Conservation (phyloP, 2,888 invertebrate species). For the Pycnomerus fuliginosus region DNA sequence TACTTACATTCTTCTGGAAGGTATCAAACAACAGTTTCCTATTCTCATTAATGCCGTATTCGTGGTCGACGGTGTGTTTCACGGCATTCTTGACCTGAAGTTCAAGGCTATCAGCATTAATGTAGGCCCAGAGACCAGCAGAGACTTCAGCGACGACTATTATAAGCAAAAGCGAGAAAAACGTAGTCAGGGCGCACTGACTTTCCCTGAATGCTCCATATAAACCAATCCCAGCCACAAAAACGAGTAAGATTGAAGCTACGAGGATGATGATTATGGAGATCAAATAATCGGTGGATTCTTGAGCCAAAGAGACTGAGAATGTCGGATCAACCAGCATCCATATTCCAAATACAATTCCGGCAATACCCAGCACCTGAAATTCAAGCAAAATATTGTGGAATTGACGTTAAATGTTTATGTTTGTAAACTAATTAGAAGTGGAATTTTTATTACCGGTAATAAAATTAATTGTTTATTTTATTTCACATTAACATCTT, state of each 20-base stretch:
- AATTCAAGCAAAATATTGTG: too few relatives aligned
- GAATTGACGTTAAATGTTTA: too few relatives aligned
- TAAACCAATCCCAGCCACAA: slow-evolving; percentile 80
- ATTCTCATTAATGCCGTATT: slow-evolving; percentile 58
- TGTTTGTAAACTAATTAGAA: too few relatives aligned
- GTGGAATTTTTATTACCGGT: too few relatives aligned
- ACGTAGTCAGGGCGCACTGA: slow-evolving; percentile 76
- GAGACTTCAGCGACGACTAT: slow-evolving; percentile 78
- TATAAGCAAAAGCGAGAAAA: slow-evolving; percentile 74
- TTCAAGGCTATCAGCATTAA: slow-evolving; percentile 67
- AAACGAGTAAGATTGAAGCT: slow-evolving; percentile 69
- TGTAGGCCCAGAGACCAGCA: slow-evolving; percentile 74
- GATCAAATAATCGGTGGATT: slow-evolving; percentile 63
- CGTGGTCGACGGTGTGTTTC: slow-evolving; percentile 63
- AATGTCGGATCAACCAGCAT: slow-evolving; percentile 74
- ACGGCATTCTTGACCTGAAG: slow-evolving; percentile 64
- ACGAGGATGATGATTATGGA: slow-evolving; percentile 72
- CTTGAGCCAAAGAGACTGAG: slow-evolving; percentile 68
- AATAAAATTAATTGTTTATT: too few relatives aligned
- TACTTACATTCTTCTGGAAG: slow-evolving; percentile 63
- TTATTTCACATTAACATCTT: too few relatives aligned
- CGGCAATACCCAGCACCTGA: slow-evolving; percentile 70
- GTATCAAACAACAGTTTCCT: slow-evolving; percentile 66
- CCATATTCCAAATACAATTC: slow-evolving; percentile 73
- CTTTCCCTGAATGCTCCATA: slow-evolving; percentile 78